Base-by-base conservation (phyloP, 2,888 invertebrate species). In the Monochamus alternatus region DNA sequence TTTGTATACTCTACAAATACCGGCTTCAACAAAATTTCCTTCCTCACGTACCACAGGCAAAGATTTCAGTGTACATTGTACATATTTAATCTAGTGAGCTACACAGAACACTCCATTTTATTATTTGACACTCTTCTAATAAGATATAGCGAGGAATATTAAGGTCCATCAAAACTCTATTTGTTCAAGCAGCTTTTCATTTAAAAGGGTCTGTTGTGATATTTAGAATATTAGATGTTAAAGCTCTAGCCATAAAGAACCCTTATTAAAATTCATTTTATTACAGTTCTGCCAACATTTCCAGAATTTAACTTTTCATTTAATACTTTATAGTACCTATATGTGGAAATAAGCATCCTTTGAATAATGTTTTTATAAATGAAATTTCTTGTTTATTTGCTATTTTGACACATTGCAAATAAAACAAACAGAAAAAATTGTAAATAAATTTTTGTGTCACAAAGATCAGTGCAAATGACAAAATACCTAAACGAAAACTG, bases 1-100 rank as follows among this genome's bases (percentile, higher is more conserved):
- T 87, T 84, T 87, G 87, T 87, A 87, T 87, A 87, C 88, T 88
- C 87, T 84, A 85, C 87, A 88, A 87, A 88, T 87, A 87, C 85
- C 84, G 84, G 86, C 86, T 84, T 85, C 86, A 85, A 86, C 87
- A 87, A 87, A 87, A 87, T 88, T 87, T 86, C 85, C 85, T 86
- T 87, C 86, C 85, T 86, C 87, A 85, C 85, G 86, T 86, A 85
- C 81, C 81, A 85, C 86, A 82, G 85, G 86, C 85, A 87, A 87
- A 87, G 87, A 87, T 87, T 85, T 86, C 85, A 84, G 85, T 87
- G 85, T 86, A 86, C 86, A 85, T 83, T 85, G 85, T 86, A 86
- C 85, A 86, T 86, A 86, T 86, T 86, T 86, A 86, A 86, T 84
- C 85, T 86, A 77, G 80, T 78, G 79, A 80, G 81, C 79, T 82